phyloP scores from a whole-genome alignment of 1,140 invertebrate genomes.

The Panagrolaimus sp. region DNA sequence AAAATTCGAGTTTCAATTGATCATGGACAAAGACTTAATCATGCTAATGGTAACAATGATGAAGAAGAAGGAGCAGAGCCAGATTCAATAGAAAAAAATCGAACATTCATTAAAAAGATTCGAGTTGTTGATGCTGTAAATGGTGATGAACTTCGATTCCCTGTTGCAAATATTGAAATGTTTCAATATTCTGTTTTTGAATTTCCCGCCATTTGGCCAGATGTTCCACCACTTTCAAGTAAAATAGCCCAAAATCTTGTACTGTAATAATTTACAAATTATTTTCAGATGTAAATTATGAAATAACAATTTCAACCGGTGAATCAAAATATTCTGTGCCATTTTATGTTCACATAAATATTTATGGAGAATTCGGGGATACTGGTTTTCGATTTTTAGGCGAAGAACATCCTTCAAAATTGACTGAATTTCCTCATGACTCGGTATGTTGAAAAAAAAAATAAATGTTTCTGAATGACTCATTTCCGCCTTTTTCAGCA shows the following conservation, averaged over 20 bases:
- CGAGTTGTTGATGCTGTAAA: constrained; percentile 34
- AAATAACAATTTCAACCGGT: constrained; percentile 31
- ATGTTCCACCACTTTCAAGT: constrained; percentile 39
- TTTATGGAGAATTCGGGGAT: constrained; percentile 36
- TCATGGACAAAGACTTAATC: constrained; percentile 1
- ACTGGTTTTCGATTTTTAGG: constrained; percentile 25
- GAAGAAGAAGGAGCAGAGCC: not conserved
- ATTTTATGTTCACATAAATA: constrained; percentile 31
- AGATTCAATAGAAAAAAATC: not conserved
- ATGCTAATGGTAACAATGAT: not conserved
- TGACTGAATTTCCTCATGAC: not conserved
- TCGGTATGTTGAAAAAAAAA: not conserved
- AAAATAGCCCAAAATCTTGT: too few species aligned
- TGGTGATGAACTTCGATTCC: constrained; percentile 44
- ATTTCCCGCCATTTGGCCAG: constrained; percentile 42
- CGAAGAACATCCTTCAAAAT: not conserved
- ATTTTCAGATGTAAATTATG: constrained; percentile 38
- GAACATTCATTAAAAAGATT: constrained; percentile 11
- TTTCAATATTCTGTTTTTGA: constrained; percentile 33
- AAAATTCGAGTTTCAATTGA: constrained; percentile 21
- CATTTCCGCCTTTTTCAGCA: constrained; percentile 13
- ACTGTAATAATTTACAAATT: not conserved
- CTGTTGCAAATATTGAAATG: constrained; percentile 31
- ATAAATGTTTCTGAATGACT: too few species aligned
- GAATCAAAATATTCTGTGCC: not conserved